A percentile compares a stretch with the other conserved stretches of the same genome.
Evolutionary conservation across 2,113 vertebrate genomes (phyloP).

Genomic region (Pelusios castaneus): DNA sequence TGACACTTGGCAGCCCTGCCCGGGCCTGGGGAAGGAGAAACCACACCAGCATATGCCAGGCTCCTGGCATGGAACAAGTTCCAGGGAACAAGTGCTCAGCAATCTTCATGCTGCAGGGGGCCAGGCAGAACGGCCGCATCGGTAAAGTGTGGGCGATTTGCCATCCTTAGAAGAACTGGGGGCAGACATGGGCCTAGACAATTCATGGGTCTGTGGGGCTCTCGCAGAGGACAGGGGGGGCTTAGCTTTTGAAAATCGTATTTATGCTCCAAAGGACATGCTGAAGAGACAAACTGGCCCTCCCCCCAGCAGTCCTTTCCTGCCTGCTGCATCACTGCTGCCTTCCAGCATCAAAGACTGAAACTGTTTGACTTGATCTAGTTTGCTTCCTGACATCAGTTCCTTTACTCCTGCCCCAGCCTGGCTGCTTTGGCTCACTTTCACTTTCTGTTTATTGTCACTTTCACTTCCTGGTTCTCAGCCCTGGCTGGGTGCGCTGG

Average conservation of each 20-base stretch:
- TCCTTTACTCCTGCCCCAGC: neutral
- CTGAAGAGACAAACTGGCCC: neutral
- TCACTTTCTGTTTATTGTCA: neutral
- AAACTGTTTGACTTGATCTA: neutral
- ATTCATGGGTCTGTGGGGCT: neutral
- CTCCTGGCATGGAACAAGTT: neutral
- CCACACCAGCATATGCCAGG: neutral
- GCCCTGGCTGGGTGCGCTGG: neutral
- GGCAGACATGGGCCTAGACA: rapidly evolving
- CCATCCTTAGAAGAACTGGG: rapidly evolving
- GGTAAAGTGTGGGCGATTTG: rapidly evolving
- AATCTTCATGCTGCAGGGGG: no score
- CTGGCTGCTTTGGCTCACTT: neutral
- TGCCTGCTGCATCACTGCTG: neutral
- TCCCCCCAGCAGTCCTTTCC: neutral
- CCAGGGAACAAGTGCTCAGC: no score
- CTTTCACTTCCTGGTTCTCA: neutral
- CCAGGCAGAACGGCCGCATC: neutral
- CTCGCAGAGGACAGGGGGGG: neutral
- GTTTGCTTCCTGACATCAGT: neutral
- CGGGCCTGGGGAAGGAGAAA: neutral
- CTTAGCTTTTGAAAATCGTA: neutral
- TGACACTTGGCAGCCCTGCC: neutral
- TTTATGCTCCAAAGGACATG: neutral
- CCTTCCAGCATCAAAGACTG: neutral